These are phyloP conservation scores for Melitaea cinxia DNA, from an alignment of 1,140 invertebrate genomes.

Conservation along the genomic window DNA sequence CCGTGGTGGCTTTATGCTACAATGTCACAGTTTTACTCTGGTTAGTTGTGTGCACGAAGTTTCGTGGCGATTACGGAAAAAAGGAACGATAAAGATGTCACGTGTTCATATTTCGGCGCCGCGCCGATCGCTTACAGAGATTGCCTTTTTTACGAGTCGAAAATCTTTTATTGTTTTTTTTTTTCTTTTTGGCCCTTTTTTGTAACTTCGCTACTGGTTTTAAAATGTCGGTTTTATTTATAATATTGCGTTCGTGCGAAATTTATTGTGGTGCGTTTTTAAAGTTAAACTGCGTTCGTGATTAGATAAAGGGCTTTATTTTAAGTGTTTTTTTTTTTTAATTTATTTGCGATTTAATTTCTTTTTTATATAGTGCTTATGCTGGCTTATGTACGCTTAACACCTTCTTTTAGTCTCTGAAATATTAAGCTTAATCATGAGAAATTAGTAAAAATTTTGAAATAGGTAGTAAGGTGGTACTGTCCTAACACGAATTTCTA, in stretches of 20 bases:
- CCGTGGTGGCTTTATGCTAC: conserved; percentile 57
- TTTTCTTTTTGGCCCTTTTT: conserved; percentile 33
- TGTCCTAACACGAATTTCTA: no score
- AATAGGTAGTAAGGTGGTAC: no score
- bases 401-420: conserved; percentile 15
- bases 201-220: conserved; percentile 38
- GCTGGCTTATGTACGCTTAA: conserved; percentile 24
- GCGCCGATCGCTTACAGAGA: conserved; percentile 46
- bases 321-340: conserved; percentile 11
- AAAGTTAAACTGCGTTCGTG: conserved; percentile 28
- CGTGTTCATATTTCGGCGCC: conserved; percentile 55
- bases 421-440: conserved; percentile 21
- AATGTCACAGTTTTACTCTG: conserved; percentile 55
- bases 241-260: conserved; percentile 34
- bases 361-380: conserved; percentile 25
- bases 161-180: conserved; percentile 38
- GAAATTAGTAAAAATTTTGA: conserved; percentile 9
- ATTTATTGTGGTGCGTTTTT: conserved; percentile 27
- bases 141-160: conserved; percentile 48
- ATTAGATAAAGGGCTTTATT: conserved; percentile 30
- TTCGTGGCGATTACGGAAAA: conserved; percentile 24
- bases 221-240: conserved; percentile 36
- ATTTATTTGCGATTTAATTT: conserved; percentile 28
- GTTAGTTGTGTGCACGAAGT: conserved; percentile 30
- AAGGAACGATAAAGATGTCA: conserved; percentile 72